Evolutionary conservation across 1,140 invertebrate genomes (phyloP).

Genomic region (Dermatophagoides farinae): DNA sequence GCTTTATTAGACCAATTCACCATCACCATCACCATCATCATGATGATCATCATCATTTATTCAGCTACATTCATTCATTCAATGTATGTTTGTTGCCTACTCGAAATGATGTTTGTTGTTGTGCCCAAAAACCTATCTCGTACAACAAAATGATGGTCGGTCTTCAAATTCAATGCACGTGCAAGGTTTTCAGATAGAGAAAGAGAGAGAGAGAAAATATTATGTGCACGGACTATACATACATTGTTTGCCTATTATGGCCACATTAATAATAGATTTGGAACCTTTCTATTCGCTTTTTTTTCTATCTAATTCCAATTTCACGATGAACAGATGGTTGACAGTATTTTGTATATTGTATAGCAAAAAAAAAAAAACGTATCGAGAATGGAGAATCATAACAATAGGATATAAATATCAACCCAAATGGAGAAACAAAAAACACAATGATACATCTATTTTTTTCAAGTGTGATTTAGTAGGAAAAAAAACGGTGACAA

Average conservation of each 20-base stretch:
- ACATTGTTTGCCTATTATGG: slow-evolving; percentile 4
- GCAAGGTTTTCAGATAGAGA: not conserved
- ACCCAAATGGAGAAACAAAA: no score
- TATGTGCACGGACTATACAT: not conserved
- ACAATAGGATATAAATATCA: not conserved
- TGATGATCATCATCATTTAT: not conserved
- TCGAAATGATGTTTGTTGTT: not conserved
- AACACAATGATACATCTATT: no score
- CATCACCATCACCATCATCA: not conserved
- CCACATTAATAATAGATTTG: slow-evolving; percentile 6
- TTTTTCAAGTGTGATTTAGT: no score
- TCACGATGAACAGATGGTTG: not conserved
- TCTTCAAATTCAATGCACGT: not conserved
- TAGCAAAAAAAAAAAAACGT: not conserved
- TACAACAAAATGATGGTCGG: not conserved
- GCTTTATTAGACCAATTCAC: not conserved
- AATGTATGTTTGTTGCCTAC: not conserved
- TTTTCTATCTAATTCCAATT: not conserved
- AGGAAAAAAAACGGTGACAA: no score
- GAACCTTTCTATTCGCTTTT: not conserved
- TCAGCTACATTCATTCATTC: not conserved
- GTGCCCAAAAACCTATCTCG: not conserved
- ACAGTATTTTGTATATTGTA: not conserved
- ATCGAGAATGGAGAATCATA: not conserved
- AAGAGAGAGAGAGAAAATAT: not conserved